phyloP scores from a whole-genome alignment of 1,140 invertebrate species.

The Dreissena rostriformis region DNA sequence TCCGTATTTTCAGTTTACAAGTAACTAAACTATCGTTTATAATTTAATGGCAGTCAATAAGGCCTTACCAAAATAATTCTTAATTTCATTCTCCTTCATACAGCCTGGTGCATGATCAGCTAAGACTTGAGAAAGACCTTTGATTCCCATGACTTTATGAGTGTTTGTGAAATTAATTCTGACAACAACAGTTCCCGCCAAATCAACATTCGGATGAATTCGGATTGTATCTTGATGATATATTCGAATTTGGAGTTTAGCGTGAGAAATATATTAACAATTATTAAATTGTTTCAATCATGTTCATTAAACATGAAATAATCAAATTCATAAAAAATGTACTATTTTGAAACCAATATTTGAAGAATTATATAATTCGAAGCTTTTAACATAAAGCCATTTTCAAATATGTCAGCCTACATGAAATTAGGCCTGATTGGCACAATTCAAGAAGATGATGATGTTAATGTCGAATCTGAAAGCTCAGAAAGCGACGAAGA shows the following conservation, averaged over 20 bases:
- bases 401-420: slow-evolving; percentile 65
- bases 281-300: not conserved
- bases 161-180: slow-evolving; percentile 15
- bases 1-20: no score
- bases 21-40: no score
- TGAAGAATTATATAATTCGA: not conserved
- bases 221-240: not conserved
- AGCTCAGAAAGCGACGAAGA: slow-evolving; percentile 91
- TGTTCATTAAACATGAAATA: not conserved
- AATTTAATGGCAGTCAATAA: not conserved
- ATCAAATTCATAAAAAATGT: not conserved
- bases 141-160: slow-evolving; percentile 93
- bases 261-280: not conserved
- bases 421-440: slow-evolving; percentile 83
- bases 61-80: slow-evolving; percentile 96
- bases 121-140: slow-evolving; percentile 96
- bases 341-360: no score
- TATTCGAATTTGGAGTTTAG: not conserved
- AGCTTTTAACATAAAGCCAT: slow-evolving; percentile 1
- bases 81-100: slow-evolving; percentile 98
- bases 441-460: slow-evolving; percentile 90
- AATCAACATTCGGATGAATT: slow-evolving; percentile 44
- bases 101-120: slow-evolving; percentile 95
- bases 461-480: slow-evolving; percentile 89
- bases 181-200: slow-evolving; percentile 59